Evolutionary conservation across 2,888 invertebrate genomes (phyloP).

Genomic region (Hirtodrosophila histrioides): DNA sequence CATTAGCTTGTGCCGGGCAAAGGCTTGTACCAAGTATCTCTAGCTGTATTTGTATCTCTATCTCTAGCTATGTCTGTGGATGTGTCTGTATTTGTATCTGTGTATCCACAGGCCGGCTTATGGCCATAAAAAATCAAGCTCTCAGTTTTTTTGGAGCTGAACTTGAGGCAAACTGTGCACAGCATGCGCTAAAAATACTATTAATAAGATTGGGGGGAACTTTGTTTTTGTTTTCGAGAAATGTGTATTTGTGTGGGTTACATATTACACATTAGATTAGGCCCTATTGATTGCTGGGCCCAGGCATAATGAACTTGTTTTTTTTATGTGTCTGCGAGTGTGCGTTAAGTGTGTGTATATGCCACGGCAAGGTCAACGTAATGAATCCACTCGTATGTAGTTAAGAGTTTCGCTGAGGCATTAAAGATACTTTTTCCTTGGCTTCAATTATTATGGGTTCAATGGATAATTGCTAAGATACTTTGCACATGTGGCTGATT

Average conservation of each 20-base stretch:
- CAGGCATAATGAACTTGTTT: constrained; percentile 60
- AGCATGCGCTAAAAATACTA: constrained; percentile 52
- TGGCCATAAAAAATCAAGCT: constrained; percentile 40
- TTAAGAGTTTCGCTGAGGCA: constrained; percentile 14
- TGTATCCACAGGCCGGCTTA: constrained; percentile 13
- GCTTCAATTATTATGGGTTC: not conserved
- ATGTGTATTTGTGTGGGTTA: constrained; percentile 45
- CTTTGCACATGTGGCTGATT: constrained; percentile 49
- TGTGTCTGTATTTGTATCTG: constrained; percentile 15
- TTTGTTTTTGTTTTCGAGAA: constrained; percentile 27
- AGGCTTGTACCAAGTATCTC: constrained; percentile 44
- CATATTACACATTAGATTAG: constrained; percentile 63
- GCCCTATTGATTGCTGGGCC: constrained; percentile 47
- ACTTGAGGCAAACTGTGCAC: constrained; percentile 58
- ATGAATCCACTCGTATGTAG: constrained; percentile 21
- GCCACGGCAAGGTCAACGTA: constrained; percentile 49
- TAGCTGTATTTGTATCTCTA: constrained; percentile 14
- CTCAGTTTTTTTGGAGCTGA: constrained; percentile 33
- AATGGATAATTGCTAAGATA: constrained; percentile 19
- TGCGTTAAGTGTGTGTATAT: constrained; percentile 1
- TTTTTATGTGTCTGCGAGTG: not conserved
- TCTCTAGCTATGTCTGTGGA: constrained; percentile 3
- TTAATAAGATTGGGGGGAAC: constrained; percentile 43
- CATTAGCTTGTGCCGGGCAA: constrained; percentile 63
- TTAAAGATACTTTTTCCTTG: not conserved